Evolutionary conservation across 2,888 invertebrate genomes (phyloP).

Genomic region (Drosophila merina): DNA sequence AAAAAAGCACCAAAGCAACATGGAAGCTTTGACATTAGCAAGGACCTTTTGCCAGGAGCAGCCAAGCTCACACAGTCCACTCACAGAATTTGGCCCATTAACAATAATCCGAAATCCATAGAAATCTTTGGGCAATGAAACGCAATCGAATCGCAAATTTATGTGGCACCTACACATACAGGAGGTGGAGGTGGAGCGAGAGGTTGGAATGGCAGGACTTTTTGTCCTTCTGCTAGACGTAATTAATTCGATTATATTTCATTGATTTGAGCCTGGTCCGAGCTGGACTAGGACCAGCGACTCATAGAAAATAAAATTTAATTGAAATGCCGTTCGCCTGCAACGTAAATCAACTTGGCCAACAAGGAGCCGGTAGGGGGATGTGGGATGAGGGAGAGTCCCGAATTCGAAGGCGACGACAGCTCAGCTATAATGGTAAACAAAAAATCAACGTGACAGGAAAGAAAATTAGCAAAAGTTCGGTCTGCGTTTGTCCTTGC

Average conservation of each 20-base stretch:
- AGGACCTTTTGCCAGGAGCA: slow-evolving; percentile 27
- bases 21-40: slow-evolving; percentile 47
- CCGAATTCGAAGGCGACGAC: slow-evolving; percentile 67
- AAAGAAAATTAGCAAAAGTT: slow-evolving; percentile 80
- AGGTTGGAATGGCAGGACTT: not conserved
- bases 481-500: slow-evolving; percentile 41
- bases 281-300: slow-evolving; percentile 10
- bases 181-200: not conserved
- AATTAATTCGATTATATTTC: slow-evolving; percentile 84
- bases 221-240: slow-evolving; percentile 59
- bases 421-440: slow-evolving; percentile 76
- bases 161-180: slow-evolving; percentile 56
- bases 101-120: slow-evolving; percentile 72
- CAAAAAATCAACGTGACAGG: slow-evolving; percentile 80
- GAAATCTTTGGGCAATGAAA: slow-evolving; percentile 66
- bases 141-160: slow-evolving; percentile 75
- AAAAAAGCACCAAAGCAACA: slow-evolving; percentile 51
- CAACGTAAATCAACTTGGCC: slow-evolving; percentile 75
- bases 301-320: slow-evolving; percentile 81
- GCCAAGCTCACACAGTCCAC: slow-evolving; percentile 50
- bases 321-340: slow-evolving; percentile 79
- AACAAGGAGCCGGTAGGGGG: slow-evolving; percentile 28
- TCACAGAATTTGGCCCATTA: slow-evolving; percentile 68
- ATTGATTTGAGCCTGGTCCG: slow-evolving; percentile 80
- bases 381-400: slow-evolving; percentile 2